These are phyloP conservation scores for Pyrrhosoma nymphula DNA, from an alignment of 2,888 invertebrate species.

Conservation along the genomic window DNA sequence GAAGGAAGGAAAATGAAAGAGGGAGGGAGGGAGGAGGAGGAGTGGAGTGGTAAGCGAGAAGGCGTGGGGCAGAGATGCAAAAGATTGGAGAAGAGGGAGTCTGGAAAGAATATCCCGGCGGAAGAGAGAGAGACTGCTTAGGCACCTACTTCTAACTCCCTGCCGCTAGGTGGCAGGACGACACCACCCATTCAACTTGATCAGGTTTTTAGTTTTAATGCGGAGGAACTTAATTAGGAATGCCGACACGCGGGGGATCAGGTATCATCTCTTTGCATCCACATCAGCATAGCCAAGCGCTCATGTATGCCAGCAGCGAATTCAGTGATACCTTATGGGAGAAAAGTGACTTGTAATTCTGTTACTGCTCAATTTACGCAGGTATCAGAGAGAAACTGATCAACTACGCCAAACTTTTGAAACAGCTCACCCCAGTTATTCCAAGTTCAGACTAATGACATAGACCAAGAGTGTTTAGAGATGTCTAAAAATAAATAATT, in stretches of 20 bases:
- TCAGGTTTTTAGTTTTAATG: constrained; percentile 29
- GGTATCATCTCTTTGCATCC: background rate
- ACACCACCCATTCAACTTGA: constrained; percentile 38
- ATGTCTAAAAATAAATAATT: too few relatives aligned
- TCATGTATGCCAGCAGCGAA: background rate
- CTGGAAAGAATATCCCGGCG: background rate
- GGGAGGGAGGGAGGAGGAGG: background rate
- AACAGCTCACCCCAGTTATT: too few relatives aligned
- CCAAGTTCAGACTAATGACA: too few relatives aligned
- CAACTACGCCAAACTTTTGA: too few relatives aligned
- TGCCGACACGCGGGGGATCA: constrained; percentile 1
- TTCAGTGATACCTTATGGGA: background rate
- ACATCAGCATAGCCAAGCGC: background rate
- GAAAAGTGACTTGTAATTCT: background rate
- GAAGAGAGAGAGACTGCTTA: background rate
- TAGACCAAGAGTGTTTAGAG: too few relatives aligned
- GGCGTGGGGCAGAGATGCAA: too few relatives aligned
- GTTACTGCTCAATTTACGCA: too few relatives aligned
- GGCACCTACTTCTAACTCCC: constrained; percentile 10
- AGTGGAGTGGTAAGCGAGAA: too few relatives aligned
- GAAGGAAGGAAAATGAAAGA: background rate
- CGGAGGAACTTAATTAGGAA: constrained; percentile 51
- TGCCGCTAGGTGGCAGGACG: constrained; percentile 49
- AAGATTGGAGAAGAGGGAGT: background rate
- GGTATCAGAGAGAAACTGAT: too few relatives aligned